phyloP scores from a whole-genome alignment of 2,113 vertebrate species.

The Poeciliopsis turrubarensis region DNA sequence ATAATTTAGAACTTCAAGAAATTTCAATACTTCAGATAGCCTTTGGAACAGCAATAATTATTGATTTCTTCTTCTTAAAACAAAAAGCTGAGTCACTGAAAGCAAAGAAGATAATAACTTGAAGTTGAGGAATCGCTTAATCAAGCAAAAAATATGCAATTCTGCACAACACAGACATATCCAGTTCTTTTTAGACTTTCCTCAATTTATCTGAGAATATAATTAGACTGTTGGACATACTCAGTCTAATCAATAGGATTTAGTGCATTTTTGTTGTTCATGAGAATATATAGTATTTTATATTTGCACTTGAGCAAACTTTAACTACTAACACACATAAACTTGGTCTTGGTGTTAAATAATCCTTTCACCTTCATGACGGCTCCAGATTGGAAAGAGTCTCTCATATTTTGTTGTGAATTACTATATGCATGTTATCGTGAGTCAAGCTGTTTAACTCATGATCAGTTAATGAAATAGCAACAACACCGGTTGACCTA shows the following conservation, averaged over 20 bases:
- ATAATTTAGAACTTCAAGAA: conserved; percentile 1
- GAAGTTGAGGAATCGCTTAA: background rate
- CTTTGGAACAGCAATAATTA: background rate
- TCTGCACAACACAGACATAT: background rate
- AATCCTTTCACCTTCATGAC: background rate
- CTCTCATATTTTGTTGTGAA: background rate
- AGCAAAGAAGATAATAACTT: background rate
- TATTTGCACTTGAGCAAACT: background rate
- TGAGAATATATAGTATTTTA: background rate
- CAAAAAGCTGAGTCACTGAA: background rate
- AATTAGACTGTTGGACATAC: background rate
- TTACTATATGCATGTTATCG: background rate
- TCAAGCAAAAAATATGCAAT: background rate
- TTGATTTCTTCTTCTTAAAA: background rate
- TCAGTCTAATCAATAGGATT: no score
- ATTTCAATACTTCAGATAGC: accelerated
- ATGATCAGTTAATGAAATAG: conserved; percentile 5
- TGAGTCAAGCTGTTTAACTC: background rate
- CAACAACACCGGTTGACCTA: conserved; percentile 2
- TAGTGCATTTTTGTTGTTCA: background rate
- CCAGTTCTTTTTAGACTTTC: background rate
- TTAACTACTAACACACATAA: background rate
- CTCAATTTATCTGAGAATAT: background rate
- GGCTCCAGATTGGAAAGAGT: background rate
- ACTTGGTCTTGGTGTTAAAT: background rate